A percentile compares a stretch with the other conserved stretches of the same genome.
phyloP scores from a whole-genome alignment of 2,888 invertebrate genomes.

The Agonopterix heracliana region DNA sequence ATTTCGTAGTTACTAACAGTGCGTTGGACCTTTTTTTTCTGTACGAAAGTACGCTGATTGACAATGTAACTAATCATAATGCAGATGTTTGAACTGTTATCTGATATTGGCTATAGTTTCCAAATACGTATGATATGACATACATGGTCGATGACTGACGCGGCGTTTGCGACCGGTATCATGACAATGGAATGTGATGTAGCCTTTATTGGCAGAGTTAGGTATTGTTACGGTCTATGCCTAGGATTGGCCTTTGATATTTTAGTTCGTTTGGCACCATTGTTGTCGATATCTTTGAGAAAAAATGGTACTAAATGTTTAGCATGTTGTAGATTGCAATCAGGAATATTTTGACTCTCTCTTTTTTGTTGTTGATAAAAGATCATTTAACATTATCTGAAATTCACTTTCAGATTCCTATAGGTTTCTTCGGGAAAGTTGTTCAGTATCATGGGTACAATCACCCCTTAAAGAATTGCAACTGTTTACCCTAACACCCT shows the following conservation, averaged over 20 bases:
- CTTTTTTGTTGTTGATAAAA: too few relatives aligned
- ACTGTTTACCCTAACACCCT: too few relatives aligned
- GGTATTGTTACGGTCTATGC: conserved; percentile 44
- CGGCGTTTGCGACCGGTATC: conserved; percentile 31
- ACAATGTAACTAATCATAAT: conserved; percentile 54
- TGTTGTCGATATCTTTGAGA: conserved; percentile 32
- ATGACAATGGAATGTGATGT: conserved; percentile 47
- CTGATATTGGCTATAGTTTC: conserved; percentile 55
- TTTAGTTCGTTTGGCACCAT: conserved; percentile 52
- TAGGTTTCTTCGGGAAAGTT: too few relatives aligned
- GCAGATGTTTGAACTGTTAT: conserved; percentile 61
- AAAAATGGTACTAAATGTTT: conserved; percentile 22
- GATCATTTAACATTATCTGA: too few relatives aligned
- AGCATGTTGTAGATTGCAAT: neutral
- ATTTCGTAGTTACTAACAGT: conserved; percentile 33
- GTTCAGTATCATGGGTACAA: too few relatives aligned
- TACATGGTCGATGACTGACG: conserved; percentile 45
- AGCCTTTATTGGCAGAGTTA: conserved; percentile 40
- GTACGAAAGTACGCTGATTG: conserved; percentile 49
- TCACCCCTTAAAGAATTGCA: too few relatives aligned
- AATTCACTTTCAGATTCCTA: too few relatives aligned
- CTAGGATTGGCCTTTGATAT: conserved; percentile 47
- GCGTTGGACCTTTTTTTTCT: conserved; percentile 43
- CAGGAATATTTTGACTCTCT: too few relatives aligned
- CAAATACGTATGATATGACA: conserved; percentile 36